These are phyloP conservation scores for Antidorcas marsupialis DNA, from an alignment of 2,113 vertebrate species.

Conservation along the genomic window DNA sequence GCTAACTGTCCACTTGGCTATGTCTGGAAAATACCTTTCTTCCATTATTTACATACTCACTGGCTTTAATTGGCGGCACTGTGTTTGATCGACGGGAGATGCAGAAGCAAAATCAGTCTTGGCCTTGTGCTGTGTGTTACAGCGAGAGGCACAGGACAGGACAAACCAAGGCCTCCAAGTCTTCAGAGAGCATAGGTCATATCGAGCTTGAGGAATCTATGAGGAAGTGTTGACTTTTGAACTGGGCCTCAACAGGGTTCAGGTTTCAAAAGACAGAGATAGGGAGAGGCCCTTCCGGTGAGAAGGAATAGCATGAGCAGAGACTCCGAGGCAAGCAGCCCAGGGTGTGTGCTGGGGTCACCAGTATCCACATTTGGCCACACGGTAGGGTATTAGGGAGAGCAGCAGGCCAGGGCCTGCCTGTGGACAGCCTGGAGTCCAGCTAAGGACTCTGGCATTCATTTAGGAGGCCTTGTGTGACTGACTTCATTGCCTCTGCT, in stretches of 20 bases:
- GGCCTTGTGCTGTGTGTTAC: neutral
- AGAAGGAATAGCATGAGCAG: neutral
- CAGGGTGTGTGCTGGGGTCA: neutral
- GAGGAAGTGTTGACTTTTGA: neutral
- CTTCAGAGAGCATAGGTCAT: neutral
- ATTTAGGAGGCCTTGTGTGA: neutral
- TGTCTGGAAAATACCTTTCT: constrained; percentile 1
- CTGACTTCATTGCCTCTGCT: neutral
- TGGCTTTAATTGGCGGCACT: neutral
- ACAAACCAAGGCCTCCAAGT: neutral
- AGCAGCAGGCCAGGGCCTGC: neutral
- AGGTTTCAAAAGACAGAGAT: neutral
- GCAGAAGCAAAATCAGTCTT: neutral
- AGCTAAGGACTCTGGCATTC: constrained; percentile 3
- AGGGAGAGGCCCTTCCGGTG: neutral
- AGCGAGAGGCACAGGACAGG: neutral
- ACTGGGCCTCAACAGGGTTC: neutral
- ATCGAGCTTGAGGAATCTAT: neutral
- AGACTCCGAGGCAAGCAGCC: neutral
- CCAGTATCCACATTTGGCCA: neutral
- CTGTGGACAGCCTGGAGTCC: neutral
- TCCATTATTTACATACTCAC: neutral
- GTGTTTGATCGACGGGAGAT: neutral
- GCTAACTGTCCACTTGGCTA: neutral
- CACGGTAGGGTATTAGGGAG: neutral